A percentile compares a stretch with the other conserved stretches of the same genome.
Conservation (phyloP, 2,113 vertebrate species). For the Terrapene triunguis region DNA sequence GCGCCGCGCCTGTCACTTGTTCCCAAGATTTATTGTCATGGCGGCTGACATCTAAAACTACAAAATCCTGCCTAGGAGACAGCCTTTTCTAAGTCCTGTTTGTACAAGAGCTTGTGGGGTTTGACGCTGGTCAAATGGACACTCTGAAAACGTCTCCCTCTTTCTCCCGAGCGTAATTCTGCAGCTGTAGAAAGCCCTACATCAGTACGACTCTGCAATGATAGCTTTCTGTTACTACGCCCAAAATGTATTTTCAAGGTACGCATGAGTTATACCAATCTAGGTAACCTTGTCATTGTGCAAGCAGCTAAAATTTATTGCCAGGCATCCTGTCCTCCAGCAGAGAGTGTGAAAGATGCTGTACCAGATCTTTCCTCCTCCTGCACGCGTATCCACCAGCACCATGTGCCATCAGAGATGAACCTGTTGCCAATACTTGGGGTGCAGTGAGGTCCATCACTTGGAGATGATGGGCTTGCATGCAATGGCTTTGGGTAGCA, state of each 20-base stretch:
- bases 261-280: neutral
- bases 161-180: neutral
- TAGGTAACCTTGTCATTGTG: too few relatives aligned
- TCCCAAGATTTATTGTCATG: neutral
- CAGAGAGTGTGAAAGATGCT: neutral
- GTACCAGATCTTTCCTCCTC: neutral
- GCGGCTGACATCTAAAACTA: neutral
- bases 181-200: neutral
- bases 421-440: neutral
- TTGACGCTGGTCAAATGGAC: neutral
- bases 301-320: neutral
- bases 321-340: neutral
- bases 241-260: neutral
- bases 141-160: neutral
- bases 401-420: fast-evolving
- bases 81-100: neutral
- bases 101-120: neutral
- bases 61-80: neutral
- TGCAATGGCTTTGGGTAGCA: neutral
- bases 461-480: neutral
- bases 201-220: neutral
- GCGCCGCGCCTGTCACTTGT: neutral
- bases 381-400: fast-evolving
- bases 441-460: neutral
- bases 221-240: neutral